phyloP scores from a whole-genome alignment of 92 coral and sea anemone genomes.

The Siderastrea radians region DNA sequence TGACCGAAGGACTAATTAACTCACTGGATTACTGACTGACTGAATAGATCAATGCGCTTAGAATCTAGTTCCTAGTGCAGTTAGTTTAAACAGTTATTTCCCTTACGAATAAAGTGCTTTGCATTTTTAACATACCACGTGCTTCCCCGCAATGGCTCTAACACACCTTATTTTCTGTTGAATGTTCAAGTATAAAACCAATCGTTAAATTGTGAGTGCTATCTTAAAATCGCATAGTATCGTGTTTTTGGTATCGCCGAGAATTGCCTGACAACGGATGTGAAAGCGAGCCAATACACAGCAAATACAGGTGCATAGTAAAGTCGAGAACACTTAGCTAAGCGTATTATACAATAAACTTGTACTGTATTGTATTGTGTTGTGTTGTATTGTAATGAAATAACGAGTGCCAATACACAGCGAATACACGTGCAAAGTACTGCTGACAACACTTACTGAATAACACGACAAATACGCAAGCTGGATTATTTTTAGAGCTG shows the following conservation, averaged over 20 bases:
- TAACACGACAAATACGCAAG: too few species aligned
- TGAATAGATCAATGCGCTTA: not conserved
- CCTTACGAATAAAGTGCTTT: constrained; percentile 1
- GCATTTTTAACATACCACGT: constrained; percentile 30
- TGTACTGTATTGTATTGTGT: too few species aligned
- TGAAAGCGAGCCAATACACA: too few species aligned
- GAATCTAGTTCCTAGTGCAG: not conserved
- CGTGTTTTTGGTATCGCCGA: too few species aligned
- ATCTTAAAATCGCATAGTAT: constrained; percentile 2
- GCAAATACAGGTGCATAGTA: too few species aligned
- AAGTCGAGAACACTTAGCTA: too few species aligned
- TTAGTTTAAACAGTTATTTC: not conserved
- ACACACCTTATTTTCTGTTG: constrained; percentile 67
- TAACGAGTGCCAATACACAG: not conserved
- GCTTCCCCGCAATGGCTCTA: constrained; percentile 24
- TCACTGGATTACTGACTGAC: not conserved
- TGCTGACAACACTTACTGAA: too few species aligned
- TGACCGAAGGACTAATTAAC: not conserved
- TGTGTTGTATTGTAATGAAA: too few species aligned
- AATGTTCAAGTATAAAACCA: constrained; percentile 28
- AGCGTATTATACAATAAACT: too few species aligned
- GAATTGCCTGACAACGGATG: too few species aligned
- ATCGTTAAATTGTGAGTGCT: constrained; percentile 4
- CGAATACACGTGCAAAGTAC: not conserved
- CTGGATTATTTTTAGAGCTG: too few species aligned